Base-by-base conservation (phyloP, 1,140 invertebrate species). In the Hirudo medicinalis region DNA sequence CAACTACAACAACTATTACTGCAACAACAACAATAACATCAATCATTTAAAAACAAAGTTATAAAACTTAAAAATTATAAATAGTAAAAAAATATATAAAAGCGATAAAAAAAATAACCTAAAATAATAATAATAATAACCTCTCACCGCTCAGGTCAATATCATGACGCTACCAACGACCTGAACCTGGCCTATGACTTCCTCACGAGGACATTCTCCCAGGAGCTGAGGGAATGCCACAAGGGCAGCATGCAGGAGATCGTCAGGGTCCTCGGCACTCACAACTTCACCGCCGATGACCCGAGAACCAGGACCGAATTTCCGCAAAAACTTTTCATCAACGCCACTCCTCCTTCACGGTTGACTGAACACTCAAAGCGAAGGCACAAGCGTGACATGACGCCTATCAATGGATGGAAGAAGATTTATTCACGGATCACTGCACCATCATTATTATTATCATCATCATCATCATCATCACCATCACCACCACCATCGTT, bases 391-490 rank as follows among this genome's bases (percentile, higher is more conserved):
- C 43, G 43, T 49, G 43, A 49, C 43, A 49, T 5, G 43, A 49
- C 43, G 43, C 43, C 43, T 49, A 49, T 49, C 43, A 49, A 49
- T 49, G 43, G 57, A 63, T 25, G 3, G 57, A 63, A n/a, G 22
- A 22, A 63, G 57, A 63, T 13, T 19, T 9, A 11, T 63, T 22
- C 19, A 63, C 57, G 22, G 57, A 63, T 15, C 22, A 40, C 67
- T 27, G 29, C 67, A 68, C 29, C 67, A 22, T 68, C 67, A 68
- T 68, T 32, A 68, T 68, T n/a, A 22, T 36, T 8, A 20, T 68
- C 67, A 36, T 8, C 67, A 22, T 68, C 67, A 68, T 68, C 67
- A 27, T 68, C 67, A 68, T 68, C 67, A 20, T 68, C 67, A 36
- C 22, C 67, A 36, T 67, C 13, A 13, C 29, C 66, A 67, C 20